These are phyloP conservation scores for Athripsodes cinereus DNA, from an alignment of 2,888 invertebrate species.

Conservation along the genomic window DNA sequence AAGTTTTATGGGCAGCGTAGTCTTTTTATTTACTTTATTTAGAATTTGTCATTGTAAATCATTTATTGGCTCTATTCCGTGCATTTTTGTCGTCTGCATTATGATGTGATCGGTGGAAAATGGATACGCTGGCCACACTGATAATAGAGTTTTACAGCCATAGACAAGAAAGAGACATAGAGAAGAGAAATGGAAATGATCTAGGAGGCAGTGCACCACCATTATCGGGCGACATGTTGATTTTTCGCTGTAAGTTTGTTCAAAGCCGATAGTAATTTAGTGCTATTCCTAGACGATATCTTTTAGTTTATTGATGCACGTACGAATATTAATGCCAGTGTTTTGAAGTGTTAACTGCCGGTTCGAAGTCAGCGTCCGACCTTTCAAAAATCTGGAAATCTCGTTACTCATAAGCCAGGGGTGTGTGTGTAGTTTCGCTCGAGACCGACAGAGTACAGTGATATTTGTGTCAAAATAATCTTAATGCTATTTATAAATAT, in stretches of 20 bases:
- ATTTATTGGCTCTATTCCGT: too few species aligned
- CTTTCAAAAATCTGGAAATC: slow-evolving; percentile 19
- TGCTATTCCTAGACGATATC: slow-evolving; percentile 42
- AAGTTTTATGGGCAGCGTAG: too few species aligned
- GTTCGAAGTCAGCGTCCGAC: slow-evolving; percentile 12
- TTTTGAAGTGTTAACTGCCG: slow-evolving; percentile 6
- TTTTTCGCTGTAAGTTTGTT: slow-evolving; percentile 50
- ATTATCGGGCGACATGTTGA: slow-evolving; percentile 45
- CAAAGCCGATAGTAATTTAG: slow-evolving; percentile 51
- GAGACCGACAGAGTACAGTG: slow-evolving; percentile 23
- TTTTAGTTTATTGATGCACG: slow-evolving; percentile 9
- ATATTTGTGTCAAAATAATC: slow-evolving; percentile 50
- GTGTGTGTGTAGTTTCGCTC: slow-evolving; percentile 45
- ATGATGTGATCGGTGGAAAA: too few species aligned
- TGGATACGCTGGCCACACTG: slow-evolving; percentile 1
- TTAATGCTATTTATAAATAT: slow-evolving; percentile 54
- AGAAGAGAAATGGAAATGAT: slow-evolving; percentile 10
- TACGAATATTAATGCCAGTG: slow-evolving; percentile 13
- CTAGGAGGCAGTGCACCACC: slow-evolving; percentile 25
- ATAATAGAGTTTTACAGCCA: neutral
- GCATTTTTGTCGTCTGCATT: too few species aligned
- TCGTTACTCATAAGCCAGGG: slow-evolving; percentile 46
- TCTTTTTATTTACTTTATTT: too few species aligned
- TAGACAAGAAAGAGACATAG: neutral
- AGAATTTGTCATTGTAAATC: too few species aligned